Percentiles rank a stretch among this genome's conserved stretches.
These are phyloP conservation scores for Drosophila algonquin DNA, from an alignment of 2,888 invertebrate species.

Conservation along the genomic window DNA sequence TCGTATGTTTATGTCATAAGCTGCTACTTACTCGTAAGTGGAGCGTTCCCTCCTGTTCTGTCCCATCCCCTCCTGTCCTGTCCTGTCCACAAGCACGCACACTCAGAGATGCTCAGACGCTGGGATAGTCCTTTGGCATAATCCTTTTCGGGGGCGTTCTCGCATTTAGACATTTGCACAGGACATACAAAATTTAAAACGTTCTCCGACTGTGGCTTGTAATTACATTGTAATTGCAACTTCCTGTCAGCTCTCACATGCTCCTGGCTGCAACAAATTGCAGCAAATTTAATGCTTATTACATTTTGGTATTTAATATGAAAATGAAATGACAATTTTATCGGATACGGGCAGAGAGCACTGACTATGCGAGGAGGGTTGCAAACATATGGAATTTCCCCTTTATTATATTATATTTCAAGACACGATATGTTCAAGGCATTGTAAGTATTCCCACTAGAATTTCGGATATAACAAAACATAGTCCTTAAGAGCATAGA, in stretches of 20 bases:
- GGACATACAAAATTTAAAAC: constrained; percentile 51
- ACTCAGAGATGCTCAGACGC: constrained; percentile 10
- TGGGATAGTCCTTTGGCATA: constrained; percentile 30
- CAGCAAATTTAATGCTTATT: constrained; percentile 56
- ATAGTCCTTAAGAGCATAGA: neutral
- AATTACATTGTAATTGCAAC: constrained; percentile 58
- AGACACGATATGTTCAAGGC: too few species aligned
- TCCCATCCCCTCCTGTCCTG: neutral
- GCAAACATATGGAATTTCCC: neutral
- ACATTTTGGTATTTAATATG: constrained; percentile 38
- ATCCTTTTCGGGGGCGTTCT: constrained; percentile 49
- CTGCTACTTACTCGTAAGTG: constrained; percentile 43
- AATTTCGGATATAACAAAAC: too few species aligned
- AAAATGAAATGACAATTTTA: constrained; percentile 23
- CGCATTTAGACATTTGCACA: constrained; percentile 25
- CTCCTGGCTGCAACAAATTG: constrained; percentile 24
- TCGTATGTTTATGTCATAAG: constrained; percentile 58
- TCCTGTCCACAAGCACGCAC: constrained; percentile 3
- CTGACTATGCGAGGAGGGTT: neutral
- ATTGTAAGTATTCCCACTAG: neutral
- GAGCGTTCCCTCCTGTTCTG: constrained; percentile 18
- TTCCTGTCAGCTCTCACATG: constrained; percentile 44
- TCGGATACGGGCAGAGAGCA: neutral
- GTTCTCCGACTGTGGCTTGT: constrained; percentile 40
- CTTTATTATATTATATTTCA: too few species aligned